phyloP scores from a whole-genome alignment of 2,113 vertebrate genomes.

The Seriola quinqueradiata region DNA sequence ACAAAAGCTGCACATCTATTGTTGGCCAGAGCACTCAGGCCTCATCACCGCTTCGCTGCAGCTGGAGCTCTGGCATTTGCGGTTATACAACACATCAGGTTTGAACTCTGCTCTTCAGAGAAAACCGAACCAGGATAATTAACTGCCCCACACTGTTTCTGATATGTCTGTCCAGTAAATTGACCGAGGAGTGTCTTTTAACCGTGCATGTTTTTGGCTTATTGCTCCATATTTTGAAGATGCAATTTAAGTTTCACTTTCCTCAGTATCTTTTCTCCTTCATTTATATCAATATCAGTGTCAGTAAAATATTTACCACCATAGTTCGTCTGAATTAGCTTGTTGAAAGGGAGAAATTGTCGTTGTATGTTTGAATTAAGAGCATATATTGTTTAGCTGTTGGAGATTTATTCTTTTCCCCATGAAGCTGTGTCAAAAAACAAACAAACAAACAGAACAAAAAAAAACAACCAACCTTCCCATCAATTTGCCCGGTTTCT shows the following conservation, averaged over 20 bases:
- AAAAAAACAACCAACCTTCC: not conserved
- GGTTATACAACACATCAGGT: not conserved
- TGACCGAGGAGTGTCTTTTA: not conserved
- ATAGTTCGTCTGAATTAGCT: too few species aligned
- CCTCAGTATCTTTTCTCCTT: not conserved
- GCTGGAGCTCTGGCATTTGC: not conserved
- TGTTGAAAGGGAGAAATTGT: too few species aligned
- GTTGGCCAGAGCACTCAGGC: not conserved
- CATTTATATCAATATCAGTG: not conserved
- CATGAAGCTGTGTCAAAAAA: too few species aligned
- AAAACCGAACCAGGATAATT: constrained; percentile 5
- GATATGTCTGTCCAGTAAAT: not conserved
- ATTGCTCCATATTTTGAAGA: not conserved
- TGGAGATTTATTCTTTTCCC: not conserved
- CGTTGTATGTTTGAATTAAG: too few species aligned
- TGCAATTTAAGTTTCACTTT: too few species aligned
- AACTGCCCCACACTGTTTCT: not conserved
- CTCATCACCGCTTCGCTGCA: not conserved
- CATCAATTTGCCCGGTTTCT: constrained; percentile 15
- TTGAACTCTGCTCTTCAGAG: constrained; percentile 5
- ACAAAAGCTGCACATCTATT: not conserved
- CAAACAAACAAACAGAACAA: not conserved
- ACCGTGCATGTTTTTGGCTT: not conserved
- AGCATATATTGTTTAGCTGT: too few species aligned
- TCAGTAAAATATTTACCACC: too few species aligned